phyloP scores from a whole-genome alignment of 2,888 invertebrate genomes.

The Resseliella maxima region DNA sequence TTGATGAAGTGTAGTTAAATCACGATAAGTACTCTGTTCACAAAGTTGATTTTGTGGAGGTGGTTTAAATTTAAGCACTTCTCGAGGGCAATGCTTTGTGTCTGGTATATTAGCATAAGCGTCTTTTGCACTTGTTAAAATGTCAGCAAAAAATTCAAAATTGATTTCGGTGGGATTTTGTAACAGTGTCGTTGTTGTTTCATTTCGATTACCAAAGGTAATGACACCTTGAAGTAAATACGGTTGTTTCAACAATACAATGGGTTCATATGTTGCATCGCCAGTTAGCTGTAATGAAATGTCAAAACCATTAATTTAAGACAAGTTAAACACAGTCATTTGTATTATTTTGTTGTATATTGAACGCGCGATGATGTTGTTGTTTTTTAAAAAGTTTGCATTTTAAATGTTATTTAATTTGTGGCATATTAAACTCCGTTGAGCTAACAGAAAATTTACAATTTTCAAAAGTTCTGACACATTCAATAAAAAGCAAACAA shows the following conservation, averaged over 20 bases:
- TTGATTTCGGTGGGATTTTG: conserved; percentile 63
- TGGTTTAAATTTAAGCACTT: conserved; percentile 66
- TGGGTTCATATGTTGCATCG: conserved; percentile 65
- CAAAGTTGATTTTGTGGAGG: conserved; percentile 61
- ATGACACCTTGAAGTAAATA: conserved; percentile 65
- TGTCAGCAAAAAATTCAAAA: conserved; percentile 65
- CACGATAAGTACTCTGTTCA: conserved; percentile 10
- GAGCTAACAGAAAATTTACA: neutral
- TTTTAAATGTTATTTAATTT: conserved; percentile 23
- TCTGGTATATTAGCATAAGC: conserved; percentile 57
- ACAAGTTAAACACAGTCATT: neutral
- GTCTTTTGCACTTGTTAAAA: conserved; percentile 57
- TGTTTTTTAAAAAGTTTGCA: neutral
- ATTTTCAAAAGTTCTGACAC: neutral
- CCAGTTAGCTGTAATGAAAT: conserved; percentile 64
- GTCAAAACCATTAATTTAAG: neutral
- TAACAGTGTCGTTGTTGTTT: conserved; percentile 62
- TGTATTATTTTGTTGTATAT: conserved; percentile 39
- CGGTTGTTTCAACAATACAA: conserved; percentile 66
- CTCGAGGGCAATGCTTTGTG: conserved; percentile 66
- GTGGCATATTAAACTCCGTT: neutral
- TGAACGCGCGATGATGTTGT: neutral
- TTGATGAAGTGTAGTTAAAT: conserved; percentile 19
- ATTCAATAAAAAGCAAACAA: neutral
- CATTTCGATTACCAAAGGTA: conserved; percentile 64